Evolutionary conservation across 2,888 invertebrate species (phyloP).

Genomic region (Mycalesis mineus): DNA sequence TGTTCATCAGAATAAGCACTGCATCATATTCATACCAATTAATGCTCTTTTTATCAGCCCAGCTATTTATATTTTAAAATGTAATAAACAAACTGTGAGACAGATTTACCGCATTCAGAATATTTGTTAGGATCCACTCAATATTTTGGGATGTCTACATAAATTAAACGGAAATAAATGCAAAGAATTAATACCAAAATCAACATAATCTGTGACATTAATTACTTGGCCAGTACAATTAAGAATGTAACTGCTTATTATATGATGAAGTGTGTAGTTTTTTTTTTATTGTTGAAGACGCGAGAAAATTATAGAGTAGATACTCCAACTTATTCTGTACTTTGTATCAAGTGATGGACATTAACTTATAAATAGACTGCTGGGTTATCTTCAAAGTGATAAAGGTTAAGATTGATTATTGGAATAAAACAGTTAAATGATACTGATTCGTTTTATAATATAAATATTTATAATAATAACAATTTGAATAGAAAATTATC

Average conservation of each 20-base stretch:
- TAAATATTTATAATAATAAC: neutral
- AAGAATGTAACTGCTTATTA: neutral
- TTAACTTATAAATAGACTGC: constrained; percentile 18
- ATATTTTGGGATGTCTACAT: no score
- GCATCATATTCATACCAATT: no score
- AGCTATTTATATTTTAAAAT: no score
- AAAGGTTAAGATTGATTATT: constrained; percentile 21
- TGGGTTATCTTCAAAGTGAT: constrained; percentile 20
- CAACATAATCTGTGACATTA: no score
- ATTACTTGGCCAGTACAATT: neutral
- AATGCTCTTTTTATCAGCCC: no score
- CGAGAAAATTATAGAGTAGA: neutral
- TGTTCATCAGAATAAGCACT: no score
- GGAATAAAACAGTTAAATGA: constrained; percentile 14
- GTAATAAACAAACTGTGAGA: no score
- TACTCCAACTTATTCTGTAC: neutral
- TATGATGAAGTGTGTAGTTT: neutral
- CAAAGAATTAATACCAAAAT: no score
- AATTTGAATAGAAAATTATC: neutral
- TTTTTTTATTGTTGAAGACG: neutral
- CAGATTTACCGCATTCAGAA: no score
- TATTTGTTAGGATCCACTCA: no score
- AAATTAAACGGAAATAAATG: no score
- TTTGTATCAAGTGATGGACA: constrained; percentile 10
- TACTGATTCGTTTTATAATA: constrained; percentile 10